Evolutionary conservation across 1,140 invertebrate genomes (phyloP).

Genomic region (Drosophila santomea): DNA sequence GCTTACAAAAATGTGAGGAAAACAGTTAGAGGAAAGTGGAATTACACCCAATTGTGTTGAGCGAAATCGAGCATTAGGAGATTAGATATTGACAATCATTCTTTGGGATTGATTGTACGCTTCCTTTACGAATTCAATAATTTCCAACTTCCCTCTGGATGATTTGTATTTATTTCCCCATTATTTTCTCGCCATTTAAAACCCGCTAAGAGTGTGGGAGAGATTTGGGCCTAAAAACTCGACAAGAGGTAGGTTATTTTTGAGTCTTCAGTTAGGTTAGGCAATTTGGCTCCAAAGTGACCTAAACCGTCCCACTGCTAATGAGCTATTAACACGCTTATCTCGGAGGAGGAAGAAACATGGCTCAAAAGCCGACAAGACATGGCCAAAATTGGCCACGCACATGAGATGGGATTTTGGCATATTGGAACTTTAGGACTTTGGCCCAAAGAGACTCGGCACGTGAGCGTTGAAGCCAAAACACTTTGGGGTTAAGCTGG

Average conservation of each 20-base stretch:
- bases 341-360: slow-evolving; percentile 33
- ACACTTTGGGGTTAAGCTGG: slow-evolving; percentile 34
- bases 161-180: neutral
- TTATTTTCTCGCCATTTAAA: neutral
- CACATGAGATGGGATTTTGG: slow-evolving; percentile 47
- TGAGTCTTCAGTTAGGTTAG: slow-evolving; percentile 34
- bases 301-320: slow-evolving; percentile 42
- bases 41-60: slow-evolving; percentile 15
- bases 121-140: slow-evolving; percentile 8
- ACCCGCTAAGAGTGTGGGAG: slow-evolving; percentile 6
- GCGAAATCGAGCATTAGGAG: slow-evolving; percentile 15
- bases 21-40: neutral
- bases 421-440: neutral
- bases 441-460: slow-evolving; percentile 35
- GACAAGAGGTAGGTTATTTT: slow-evolving; percentile 2
- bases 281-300: slow-evolving; percentile 47
- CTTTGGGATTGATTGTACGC: neutral
- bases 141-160: slow-evolving; percentile 29
- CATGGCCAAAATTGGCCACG: slow-evolving; percentile 50
- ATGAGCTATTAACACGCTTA: slow-evolving; percentile 77
- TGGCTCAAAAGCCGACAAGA: slow-evolving; percentile 17
- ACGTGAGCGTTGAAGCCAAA: slow-evolving; percentile 42
- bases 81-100: slow-evolving; percentile 20
- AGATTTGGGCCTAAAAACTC: slow-evolving; percentile 13
- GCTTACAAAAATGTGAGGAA: slow-evolving; percentile 1